phyloP scores from a whole-genome alignment of 2,888 invertebrate genomes.

The Zaprionus lineosus region DNA sequence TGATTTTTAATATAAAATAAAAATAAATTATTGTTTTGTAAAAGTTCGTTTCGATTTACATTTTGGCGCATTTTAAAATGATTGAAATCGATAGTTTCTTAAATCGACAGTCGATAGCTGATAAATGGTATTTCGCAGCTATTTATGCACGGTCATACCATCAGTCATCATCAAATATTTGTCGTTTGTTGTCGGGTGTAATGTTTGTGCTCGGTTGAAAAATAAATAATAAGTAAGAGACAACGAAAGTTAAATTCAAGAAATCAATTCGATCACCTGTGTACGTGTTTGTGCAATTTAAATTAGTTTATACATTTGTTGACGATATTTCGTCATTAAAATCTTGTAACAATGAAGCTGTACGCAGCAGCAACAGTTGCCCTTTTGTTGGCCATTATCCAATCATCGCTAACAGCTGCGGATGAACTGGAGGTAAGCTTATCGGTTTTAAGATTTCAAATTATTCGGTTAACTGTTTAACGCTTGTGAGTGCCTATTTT shows the following conservation, averaged over 20 bases:
- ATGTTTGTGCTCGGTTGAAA: conserved; percentile 20
- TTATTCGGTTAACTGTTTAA: conserved; percentile 42
- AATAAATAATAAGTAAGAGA: conserved; percentile 27
- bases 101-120: not conserved
- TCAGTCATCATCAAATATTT: conserved; percentile 17
- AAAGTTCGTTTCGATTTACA: too few species aligned
- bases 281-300: conserved; percentile 48
- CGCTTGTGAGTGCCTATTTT: conserved; percentile 45
- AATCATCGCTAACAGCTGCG: conserved; percentile 54
- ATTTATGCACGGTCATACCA: conserved; percentile 10
- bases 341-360: conserved; percentile 51
- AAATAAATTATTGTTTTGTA: too few species aligned
- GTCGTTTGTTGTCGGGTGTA: conserved; percentile 9
- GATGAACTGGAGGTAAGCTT: conserved; percentile 55
- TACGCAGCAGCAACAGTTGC: conserved; percentile 70
- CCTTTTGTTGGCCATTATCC: conserved; percentile 52
- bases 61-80: too few species aligned
- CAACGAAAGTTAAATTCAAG: conserved; percentile 45
- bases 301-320: conserved; percentile 12
- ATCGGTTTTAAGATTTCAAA: conserved; percentile 50
- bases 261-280: conserved; percentile 19
- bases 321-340: conserved; percentile 15
- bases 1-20: too few species aligned
- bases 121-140: not conserved
- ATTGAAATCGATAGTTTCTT: conserved; percentile 2